Percentiles rank a stretch among this genome's conserved stretches.
Conservation (phyloP, 2,888 invertebrate genomes). For the Hemicrepidius hirtus region DNA sequence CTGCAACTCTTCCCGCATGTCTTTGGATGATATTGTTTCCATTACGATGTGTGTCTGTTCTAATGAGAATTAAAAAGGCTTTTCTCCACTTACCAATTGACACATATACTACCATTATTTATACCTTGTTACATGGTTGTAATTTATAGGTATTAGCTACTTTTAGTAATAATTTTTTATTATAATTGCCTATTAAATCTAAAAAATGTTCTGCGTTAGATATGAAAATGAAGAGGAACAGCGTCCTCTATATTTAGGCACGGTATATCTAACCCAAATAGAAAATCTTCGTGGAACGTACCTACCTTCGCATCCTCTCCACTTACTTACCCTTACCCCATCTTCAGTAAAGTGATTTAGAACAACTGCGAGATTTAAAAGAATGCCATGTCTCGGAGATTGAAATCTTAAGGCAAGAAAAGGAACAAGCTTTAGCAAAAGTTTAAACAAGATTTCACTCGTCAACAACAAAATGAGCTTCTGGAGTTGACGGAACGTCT, state of each 20-base stretch:
- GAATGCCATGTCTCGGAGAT: conserved; percentile 91
- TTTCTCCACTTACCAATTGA: too few species aligned
- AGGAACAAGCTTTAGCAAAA: conserved; percentile 93
- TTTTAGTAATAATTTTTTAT: too few species aligned
- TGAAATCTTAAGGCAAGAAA: conserved; percentile 85
- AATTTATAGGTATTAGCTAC: too few species aligned
- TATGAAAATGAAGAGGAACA: conserved; percentile 61
- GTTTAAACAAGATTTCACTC: conserved; percentile 91
- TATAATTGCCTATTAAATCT: too few species aligned
- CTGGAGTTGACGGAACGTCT: too few species aligned
- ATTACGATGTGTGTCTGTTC: too few species aligned
- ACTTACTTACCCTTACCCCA: conserved; percentile 79
- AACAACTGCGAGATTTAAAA: conserved; percentile 89
- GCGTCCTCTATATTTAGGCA: conserved; percentile 69
- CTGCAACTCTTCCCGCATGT: too few species aligned
- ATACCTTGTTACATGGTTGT: too few species aligned
- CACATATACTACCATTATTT: too few species aligned
- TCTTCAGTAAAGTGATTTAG: conserved; percentile 86
- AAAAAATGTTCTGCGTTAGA: too few species aligned
- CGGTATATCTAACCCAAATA: conserved; percentile 89
- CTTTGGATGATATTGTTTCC: too few species aligned
- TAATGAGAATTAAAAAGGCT: too few species aligned
- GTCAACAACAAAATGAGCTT: conserved; percentile 86
- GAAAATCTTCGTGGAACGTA: conserved; percentile 87
- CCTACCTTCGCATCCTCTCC: conserved; percentile 77